These are phyloP conservation scores for Luscinia luscinia DNA, from an alignment of 2,797 vertebrate species.

Conservation along the genomic window DNA sequence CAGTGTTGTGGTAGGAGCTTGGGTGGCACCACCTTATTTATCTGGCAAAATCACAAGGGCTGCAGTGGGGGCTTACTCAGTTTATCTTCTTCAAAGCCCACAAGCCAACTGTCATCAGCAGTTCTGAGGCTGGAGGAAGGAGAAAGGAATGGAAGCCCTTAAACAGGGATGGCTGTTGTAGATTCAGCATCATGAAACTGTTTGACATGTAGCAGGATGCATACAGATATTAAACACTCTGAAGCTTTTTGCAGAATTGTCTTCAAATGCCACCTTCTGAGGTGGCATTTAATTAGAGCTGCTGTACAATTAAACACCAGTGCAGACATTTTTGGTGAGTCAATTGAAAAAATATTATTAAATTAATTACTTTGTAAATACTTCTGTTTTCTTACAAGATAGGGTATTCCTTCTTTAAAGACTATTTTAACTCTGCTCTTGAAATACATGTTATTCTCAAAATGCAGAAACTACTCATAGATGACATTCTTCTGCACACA, in stretches of 20 bases:
- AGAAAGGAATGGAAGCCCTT: neutral
- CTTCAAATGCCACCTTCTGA: neutral
- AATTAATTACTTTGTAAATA: neutral
- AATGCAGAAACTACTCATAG: neutral
- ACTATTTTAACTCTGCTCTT: neutral
- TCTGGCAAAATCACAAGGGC: neutral
- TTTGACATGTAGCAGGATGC: neutral
- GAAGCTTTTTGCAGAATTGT: neutral
- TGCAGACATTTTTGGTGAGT: neutral
- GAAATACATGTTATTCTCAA: neutral
- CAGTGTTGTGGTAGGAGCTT: neutral
- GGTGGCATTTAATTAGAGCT: neutral
- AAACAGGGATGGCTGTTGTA: neutral
- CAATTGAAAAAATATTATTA: neutral
- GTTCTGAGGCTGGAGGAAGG: neutral
- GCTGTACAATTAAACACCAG: neutral
- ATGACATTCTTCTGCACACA: neutral
- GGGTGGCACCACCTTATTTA: neutral
- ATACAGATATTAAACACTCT: neutral
- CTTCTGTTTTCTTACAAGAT: neutral
- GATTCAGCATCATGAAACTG: neutral
- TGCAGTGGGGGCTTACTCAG: neutral
- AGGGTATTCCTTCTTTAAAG: neutral
- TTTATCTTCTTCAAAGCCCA: slow-evolving; percentile 3
- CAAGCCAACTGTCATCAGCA: neutral